phyloP scores from a whole-genome alignment of 1,140 invertebrate genomes.

The Calliphora vicina region DNA sequence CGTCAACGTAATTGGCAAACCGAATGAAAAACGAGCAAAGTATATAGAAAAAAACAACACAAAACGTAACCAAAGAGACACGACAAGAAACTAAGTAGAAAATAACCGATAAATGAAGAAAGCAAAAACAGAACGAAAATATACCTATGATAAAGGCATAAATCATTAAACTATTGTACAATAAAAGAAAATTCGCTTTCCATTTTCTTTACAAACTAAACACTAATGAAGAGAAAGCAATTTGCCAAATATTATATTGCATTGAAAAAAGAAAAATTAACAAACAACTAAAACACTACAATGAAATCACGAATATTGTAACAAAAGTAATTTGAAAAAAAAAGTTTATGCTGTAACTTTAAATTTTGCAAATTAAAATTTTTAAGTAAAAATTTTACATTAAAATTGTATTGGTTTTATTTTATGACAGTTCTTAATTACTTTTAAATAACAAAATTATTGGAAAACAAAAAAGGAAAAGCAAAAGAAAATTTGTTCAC shows the following conservation, averaged over 20 bases:
- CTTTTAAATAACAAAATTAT: not conserved
- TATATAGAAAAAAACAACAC: not conserved
- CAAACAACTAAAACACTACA: no score
- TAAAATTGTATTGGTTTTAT: not conserved
- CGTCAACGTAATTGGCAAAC: constrained; percentile 26
- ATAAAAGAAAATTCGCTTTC: not conserved
- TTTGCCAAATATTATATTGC: not conserved
- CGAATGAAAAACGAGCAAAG: constrained; percentile 21
- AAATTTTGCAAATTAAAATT: no score
- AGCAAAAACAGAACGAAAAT: not conserved
- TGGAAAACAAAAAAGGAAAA: constrained; percentile 6
- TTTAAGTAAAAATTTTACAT: not conserved
- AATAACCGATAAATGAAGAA: constrained; percentile 11
- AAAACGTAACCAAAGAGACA: constrained; percentile 31
- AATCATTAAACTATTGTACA: not conserved
- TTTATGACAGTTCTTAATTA: not conserved
- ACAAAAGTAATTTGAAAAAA: not conserved
- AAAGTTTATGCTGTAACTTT: not conserved
- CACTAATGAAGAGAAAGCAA: not conserved
- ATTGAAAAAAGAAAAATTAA: not conserved
- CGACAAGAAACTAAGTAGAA: not conserved
- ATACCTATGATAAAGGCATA: not conserved
- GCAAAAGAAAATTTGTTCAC: constrained; percentile 20
- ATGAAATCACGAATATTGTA: not conserved
- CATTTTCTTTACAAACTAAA: not conserved